Evolutionary conservation across 2,113 vertebrate genomes (phyloP).

Genomic region (Menura novaehollandiae): DNA sequence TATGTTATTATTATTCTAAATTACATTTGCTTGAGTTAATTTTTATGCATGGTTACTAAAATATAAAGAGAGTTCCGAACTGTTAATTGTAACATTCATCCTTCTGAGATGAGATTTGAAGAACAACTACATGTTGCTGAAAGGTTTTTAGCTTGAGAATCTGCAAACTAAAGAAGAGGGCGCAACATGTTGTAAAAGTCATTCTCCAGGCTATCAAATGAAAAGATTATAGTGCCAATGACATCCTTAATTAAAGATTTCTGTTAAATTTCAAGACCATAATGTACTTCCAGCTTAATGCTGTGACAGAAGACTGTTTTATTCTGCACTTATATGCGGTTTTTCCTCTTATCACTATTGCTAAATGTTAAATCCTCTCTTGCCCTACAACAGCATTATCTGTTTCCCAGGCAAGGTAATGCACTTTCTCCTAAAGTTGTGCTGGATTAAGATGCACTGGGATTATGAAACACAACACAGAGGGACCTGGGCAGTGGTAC

Average conservation of each 20-base stretch:
- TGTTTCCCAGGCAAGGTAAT: background rate
- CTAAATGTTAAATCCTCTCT: background rate
- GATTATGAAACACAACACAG: background rate
- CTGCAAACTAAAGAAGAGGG: background rate
- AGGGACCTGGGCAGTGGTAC: background rate
- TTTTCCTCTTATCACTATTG: background rate
- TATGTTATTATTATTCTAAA: conserved; percentile 76
- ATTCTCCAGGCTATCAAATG: background rate
- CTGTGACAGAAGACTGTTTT: background rate
- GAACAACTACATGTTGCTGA: background rate
- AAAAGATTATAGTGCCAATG: background rate
- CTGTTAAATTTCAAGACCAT: background rate
- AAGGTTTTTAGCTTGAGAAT: conserved; percentile 11
- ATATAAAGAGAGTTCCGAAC: conserved; percentile 62
- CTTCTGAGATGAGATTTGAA: conserved; percentile 41
- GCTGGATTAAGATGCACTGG: background rate
- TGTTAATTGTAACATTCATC: conserved; percentile 61
- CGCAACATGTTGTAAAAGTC: background rate
- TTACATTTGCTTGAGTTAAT: conserved; percentile 73
- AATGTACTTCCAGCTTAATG: background rate
- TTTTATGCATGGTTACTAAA: conserved; percentile 63
- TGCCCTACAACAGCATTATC: background rate
- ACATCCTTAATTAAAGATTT: conserved; percentile 12
- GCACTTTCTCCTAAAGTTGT: background rate
- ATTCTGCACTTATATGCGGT: background rate